Conservation (phyloP, 2,888 invertebrate species). For the Acrocyrtus sp. region DNA sequence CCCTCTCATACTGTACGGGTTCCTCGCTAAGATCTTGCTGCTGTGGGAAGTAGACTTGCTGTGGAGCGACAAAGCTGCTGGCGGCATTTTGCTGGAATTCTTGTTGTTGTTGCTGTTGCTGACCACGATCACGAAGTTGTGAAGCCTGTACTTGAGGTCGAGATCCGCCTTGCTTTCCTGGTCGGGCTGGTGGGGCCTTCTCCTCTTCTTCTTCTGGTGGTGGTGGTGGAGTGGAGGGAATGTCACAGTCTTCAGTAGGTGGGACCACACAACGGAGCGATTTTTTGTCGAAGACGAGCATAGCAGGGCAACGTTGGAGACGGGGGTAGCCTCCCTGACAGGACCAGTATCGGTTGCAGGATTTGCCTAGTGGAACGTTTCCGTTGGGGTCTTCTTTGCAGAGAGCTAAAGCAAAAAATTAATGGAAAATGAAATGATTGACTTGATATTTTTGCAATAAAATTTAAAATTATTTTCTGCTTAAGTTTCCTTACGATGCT, state of each 20-base stretch:
- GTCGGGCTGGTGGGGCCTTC: conserved; percentile 30
- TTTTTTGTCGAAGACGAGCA: conserved; percentile 87
- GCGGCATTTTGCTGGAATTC: conserved; percentile 58
- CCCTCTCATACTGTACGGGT: conserved; percentile 13
- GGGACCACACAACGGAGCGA: conserved; percentile 87
- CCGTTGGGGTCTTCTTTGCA: conserved; percentile 93
- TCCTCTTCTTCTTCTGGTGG: conserved; percentile 69
- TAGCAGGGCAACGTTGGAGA: conserved; percentile 88
- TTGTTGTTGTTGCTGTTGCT: too few species aligned
- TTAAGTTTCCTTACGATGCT: conserved; percentile 85
- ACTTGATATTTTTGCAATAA: background rate
- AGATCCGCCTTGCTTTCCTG: conserved; percentile 19
- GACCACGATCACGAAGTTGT: conserved; percentile 46
- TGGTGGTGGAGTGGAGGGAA: conserved; percentile 80
- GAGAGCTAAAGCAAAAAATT: conserved; percentile 72
- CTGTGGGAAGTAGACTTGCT: conserved; percentile 33
- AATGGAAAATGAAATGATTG: conserved; percentile 1
- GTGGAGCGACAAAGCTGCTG: conserved; percentile 37
- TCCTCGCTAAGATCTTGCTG: conserved; percentile 42
- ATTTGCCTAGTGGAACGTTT: conserved; percentile 89
- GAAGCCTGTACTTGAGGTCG: conserved; percentile 46
- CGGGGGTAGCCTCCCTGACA: conserved; percentile 94
- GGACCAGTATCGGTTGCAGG: conserved; percentile 94
- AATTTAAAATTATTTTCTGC: too few species aligned
- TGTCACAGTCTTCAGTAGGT: conserved; percentile 89